Conservation (phyloP, 2,888 invertebrate species). For the Dynastes maya region DNA sequence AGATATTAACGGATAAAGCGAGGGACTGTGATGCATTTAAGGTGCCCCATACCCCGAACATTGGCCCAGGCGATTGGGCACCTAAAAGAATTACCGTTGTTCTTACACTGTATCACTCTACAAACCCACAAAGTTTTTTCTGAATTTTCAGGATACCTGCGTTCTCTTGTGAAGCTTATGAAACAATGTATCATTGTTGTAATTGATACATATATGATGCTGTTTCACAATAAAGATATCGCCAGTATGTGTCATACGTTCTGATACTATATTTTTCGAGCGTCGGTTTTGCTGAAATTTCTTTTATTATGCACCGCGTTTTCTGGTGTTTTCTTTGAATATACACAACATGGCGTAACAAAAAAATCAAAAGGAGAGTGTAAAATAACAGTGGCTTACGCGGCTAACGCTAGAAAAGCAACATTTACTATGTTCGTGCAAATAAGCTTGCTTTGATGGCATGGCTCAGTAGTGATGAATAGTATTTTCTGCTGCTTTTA, state of each 20-base stretch:
- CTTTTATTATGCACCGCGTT: slow-evolving; percentile 43
- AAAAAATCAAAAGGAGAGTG: slow-evolving; percentile 9
- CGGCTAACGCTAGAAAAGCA: slow-evolving; percentile 42
- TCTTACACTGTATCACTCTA: too few relatives aligned
- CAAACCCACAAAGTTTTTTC: too few relatives aligned
- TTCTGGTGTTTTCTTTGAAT: slow-evolving; percentile 48
- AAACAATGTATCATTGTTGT: too few relatives aligned
- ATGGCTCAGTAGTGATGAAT: slow-evolving; percentile 58
- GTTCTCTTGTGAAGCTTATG: too few relatives aligned
- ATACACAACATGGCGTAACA: slow-evolving; percentile 44
- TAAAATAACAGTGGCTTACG: slow-evolving; percentile 38
- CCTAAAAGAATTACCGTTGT: too few relatives aligned
- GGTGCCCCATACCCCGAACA: too few relatives aligned
- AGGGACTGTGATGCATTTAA: too few relatives aligned
- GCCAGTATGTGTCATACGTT: neutral
- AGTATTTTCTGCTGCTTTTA: slow-evolving; percentile 56
- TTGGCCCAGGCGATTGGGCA: too few relatives aligned
- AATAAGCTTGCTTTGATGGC: slow-evolving; percentile 46
- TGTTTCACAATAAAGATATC: neutral
- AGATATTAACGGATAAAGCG: too few relatives aligned
- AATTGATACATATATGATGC: too few relatives aligned
- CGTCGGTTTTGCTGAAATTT: slow-evolving; percentile 43
- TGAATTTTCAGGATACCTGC: too few relatives aligned
- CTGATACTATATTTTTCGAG: slow-evolving; percentile 37
- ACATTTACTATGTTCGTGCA: slow-evolving; percentile 26